Conservation (phyloP, 2,113 vertebrate genomes). For the human (Homo sapiens) region DNA sequence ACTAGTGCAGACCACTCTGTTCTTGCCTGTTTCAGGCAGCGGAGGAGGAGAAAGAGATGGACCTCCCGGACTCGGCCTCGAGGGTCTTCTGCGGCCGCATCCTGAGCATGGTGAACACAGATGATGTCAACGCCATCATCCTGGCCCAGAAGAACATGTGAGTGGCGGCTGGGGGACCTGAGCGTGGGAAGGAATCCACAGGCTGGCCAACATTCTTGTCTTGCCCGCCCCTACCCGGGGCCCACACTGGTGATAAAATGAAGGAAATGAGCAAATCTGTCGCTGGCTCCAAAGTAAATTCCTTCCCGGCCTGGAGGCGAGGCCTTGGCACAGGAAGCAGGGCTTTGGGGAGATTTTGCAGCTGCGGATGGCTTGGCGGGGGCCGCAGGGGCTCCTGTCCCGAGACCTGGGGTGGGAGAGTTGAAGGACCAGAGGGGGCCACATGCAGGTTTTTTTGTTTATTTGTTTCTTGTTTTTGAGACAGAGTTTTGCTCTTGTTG, state of each 20-base stretch:
- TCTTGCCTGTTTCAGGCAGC: constrained; percentile 8
- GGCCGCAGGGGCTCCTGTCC: not conserved
- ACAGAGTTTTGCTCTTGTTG: too few relatives aligned
- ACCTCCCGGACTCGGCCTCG: constrained; percentile 89
- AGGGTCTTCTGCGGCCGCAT: constrained; percentile 94
- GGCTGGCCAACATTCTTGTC: not conserved
- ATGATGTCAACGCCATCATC: constrained; percentile 98
- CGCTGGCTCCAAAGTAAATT: constrained; percentile 15
- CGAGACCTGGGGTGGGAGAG: not conserved
- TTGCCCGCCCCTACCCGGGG: not conserved
- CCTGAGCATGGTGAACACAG: constrained; percentile 97
- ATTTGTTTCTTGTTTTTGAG: too few relatives aligned
- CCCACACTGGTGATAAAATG: constrained; percentile 35
- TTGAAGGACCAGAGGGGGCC: not conserved
- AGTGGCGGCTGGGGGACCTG: constrained; percentile 71
- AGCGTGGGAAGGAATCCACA: not conserved
- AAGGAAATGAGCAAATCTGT: constrained; percentile 44
- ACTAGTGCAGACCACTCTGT: not conserved
- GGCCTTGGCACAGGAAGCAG: constrained; percentile 9
- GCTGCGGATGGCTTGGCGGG: not conserved
- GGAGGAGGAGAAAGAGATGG: constrained; percentile 83
- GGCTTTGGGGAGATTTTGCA: not conserved
- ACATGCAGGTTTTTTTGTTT: too few relatives aligned
- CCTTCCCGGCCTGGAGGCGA: not conserved
- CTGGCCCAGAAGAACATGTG: constrained; percentile 98